These are phyloP conservation scores for Gopherus evgoodei DNA, from an alignment of 2,113 vertebrate genomes.

Conservation along the genomic window DNA sequence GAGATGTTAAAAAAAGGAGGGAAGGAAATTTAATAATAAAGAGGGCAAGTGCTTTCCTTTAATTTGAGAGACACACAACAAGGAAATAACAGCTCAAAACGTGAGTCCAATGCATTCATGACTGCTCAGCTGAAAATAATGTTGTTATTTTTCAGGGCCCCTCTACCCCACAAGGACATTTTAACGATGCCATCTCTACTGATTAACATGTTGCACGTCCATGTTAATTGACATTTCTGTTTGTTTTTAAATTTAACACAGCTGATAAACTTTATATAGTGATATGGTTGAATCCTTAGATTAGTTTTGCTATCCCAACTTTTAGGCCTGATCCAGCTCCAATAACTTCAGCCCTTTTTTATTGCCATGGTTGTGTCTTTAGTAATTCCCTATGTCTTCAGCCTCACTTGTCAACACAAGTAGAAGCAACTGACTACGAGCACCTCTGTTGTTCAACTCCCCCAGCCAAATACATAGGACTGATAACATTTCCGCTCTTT, in stretches of 20 bases:
- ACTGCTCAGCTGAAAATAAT: neutral
- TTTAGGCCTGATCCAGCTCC: neutral
- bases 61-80: neutral
- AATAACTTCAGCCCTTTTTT: neutral
- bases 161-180: neutral
- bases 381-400: neutral
- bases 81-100: conserved; percentile 5
- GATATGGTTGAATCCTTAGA: neutral
- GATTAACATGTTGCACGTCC: neutral
- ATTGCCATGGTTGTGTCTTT: neutral
- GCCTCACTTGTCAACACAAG: neutral
- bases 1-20: neutral
- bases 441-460: neutral
- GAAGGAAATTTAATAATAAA: conserved; percentile 8
- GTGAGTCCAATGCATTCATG: neutral
- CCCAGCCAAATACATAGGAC: neutral
- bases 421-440: rapidly evolving
- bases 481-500: neutral
- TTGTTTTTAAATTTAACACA: neutral
- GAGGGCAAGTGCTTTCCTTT: neutral
- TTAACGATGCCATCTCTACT: neutral
- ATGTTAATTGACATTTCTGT: conserved; percentile 9
- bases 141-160: neutral
- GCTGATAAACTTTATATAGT: neutral
- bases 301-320: neutral